phyloP scores from a whole-genome alignment of 2,888 invertebrate genomes.

The Cecidostiba fungosa region DNA sequence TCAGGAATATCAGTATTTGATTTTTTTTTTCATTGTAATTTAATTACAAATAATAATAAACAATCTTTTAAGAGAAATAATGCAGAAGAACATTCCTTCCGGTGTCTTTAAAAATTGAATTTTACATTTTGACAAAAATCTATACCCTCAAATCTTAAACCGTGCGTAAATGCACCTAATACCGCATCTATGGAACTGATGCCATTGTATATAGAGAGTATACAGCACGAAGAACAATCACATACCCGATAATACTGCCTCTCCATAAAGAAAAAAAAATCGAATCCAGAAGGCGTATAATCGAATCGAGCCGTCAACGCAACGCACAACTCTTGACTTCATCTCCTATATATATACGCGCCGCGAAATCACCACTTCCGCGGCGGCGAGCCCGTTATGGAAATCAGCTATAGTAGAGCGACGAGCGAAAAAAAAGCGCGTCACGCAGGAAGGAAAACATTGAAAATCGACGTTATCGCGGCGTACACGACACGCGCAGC shows the following conservation, averaged over 20 bases:
- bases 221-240: neutral
- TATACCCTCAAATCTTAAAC: no score
- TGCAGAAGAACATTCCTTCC: no score
- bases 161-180: no score
- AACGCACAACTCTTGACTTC: neutral
- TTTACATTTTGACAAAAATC: no score
- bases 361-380: conserved; percentile 1
- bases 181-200: no score
- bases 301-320: neutral
- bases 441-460: conserved; percentile 15
- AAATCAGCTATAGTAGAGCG: neutral
- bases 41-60: no score
- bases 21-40: no score
- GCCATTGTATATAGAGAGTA: neutral
- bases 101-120: no score
- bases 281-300: neutral
- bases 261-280: neutral
- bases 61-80: no score
- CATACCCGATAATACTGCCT: neutral
- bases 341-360: neutral
- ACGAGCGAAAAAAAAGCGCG: neutral
- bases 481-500: neutral
- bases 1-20: neutral
- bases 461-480: conserved; percentile 5
- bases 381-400: neutral